Conservation (phyloP, 92 coral and sea anemone genomes). For the Muricea muricata region DNA sequence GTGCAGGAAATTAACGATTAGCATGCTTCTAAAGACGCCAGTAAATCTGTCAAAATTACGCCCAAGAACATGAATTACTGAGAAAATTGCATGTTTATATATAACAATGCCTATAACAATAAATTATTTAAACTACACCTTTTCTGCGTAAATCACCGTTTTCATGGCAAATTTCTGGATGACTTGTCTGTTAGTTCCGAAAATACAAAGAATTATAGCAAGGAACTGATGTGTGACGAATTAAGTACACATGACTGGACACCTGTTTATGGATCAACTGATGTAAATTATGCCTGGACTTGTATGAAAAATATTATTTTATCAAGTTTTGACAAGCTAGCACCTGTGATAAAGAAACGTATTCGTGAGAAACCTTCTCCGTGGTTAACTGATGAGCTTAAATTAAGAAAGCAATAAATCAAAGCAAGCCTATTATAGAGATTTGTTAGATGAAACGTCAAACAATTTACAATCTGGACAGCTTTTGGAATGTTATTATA, state of each 20-base stretch:
- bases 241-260: slow-evolving; percentile 13
- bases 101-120: no score
- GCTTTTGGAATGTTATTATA: slow-evolving; percentile 18
- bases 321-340: slow-evolving; percentile 50
- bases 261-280: slow-evolving; percentile 21
- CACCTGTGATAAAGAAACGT: slow-evolving; percentile 54
- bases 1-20: no score
- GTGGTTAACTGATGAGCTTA: slow-evolving; percentile 58
- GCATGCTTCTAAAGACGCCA: no score
- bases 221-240: slow-evolving; percentile 37
- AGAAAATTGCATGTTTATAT: no score
- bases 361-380: slow-evolving; percentile 56
- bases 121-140: no score
- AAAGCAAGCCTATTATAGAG: slow-evolving; percentile 39
- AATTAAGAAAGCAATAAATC: no score
- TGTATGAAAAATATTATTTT: slow-evolving; percentile 36
- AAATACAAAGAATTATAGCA: slow-evolving; percentile 18
- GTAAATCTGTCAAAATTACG: no score
- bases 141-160: slow-evolving; percentile 94
- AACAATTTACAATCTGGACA: slow-evolving; percentile 28
- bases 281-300: slow-evolving; percentile 19
- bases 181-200: slow-evolving; percentile 61
- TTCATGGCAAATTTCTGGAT: slow-evolving; percentile 79
- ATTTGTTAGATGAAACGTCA: slow-evolving; percentile 29
- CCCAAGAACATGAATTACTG: no score